Percentiles rank a stretch among this genome's conserved stretches.
Conservation (phyloP, 2,888 invertebrate species). For the Branchellion lobata region DNA sequence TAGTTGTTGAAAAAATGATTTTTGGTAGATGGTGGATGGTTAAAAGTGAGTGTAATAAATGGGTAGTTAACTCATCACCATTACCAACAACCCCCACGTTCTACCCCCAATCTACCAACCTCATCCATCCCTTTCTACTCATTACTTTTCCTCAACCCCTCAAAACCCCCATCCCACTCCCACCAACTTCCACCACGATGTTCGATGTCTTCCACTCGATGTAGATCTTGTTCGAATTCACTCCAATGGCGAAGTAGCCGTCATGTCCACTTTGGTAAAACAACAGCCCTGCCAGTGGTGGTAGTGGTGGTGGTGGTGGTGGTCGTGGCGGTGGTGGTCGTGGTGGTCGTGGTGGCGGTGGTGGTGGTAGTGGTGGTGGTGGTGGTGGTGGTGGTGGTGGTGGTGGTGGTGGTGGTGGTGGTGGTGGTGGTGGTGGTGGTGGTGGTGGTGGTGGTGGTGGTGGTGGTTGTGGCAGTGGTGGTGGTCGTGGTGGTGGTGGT, state of each 20-base stretch:
- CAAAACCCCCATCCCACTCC: constrained; percentile 47
- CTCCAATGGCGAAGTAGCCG: constrained; percentile 52
- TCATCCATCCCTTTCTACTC: no score
- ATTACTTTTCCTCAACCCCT: no score
- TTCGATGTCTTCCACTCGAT: constrained; percentile 52
- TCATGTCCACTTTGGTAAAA: constrained; percentile 51
- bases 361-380: constrained; percentile 25
- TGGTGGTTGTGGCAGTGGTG: no score
- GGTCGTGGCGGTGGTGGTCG: no score
- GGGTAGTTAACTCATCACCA: no score
- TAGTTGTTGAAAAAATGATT: no score
- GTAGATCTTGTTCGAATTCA: constrained; percentile 50
- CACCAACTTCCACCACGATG: constrained; percentile 50
- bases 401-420: constrained; percentile 1
- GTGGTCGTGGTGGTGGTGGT: constrained; percentile 2
- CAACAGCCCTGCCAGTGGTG: constrained; percentile 45
- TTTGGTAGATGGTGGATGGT: no score
- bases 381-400: constrained; percentile 10
- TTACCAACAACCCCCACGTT: no score
- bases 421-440: constrained; percentile 15
- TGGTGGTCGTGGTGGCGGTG: no score
- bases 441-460: constrained; percentile 13
- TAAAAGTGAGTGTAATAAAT: no score
- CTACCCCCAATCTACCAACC: no score
- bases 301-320: not conserved